phyloP scores from a whole-genome alignment of 2,888 invertebrate species.

The Theodoxus fluviatilis region DNA sequence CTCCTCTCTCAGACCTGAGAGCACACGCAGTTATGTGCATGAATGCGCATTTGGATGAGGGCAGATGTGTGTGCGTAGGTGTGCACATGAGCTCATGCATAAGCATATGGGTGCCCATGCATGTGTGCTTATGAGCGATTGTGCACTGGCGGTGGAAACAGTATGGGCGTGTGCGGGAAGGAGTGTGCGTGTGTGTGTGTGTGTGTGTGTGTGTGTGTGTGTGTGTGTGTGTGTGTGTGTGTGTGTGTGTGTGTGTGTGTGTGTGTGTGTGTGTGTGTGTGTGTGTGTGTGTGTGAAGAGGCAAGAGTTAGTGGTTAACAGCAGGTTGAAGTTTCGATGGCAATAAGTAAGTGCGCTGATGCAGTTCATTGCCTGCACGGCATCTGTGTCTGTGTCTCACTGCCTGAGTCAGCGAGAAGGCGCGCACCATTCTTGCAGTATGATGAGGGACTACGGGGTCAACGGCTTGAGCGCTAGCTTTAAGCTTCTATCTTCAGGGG shows the following conservation, averaged over 20 bases:
- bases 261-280: too few relatives aligned
- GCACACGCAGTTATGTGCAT: neutral
- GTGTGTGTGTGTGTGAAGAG: too few relatives aligned
- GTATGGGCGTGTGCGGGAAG: neutral
- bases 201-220: conserved; percentile 8
- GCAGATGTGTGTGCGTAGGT: conserved; percentile 20
- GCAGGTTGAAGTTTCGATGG: too few relatives aligned
- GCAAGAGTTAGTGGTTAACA: too few relatives aligned
- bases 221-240: conserved; percentile 18
- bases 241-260: conserved; percentile 18
- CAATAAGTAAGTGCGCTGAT: too few relatives aligned
- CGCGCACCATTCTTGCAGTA: too few relatives aligned
- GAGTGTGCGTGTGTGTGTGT: conserved; percentile 6
- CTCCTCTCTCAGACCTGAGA: neutral
- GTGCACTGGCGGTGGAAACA: neutral
- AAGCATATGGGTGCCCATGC: neutral
- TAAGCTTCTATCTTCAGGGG: too few relatives aligned
- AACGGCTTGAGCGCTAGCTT: too few relatives aligned
- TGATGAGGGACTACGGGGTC: too few relatives aligned
- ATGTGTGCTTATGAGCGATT: neutral
- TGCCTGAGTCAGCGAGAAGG: too few relatives aligned
- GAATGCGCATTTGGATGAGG: neutral
- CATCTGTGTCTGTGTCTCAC: too few relatives aligned
- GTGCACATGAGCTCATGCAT: conserved; percentile 1
- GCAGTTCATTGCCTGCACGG: too few relatives aligned